phyloP scores from a whole-genome alignment of 1,140 invertebrate species.

The Drosophila azteca region DNA sequence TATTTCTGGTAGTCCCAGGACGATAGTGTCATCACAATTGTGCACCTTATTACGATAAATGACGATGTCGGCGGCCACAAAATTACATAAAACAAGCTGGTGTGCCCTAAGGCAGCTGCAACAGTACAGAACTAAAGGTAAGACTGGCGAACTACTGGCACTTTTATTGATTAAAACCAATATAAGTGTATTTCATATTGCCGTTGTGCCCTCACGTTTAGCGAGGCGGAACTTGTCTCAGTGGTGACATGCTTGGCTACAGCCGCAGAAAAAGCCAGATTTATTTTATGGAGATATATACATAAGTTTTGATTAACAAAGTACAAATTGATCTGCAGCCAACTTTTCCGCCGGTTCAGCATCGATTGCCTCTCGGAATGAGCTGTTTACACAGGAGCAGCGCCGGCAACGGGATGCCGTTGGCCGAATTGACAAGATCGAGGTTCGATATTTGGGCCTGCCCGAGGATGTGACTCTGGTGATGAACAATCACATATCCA shows the following conservation, averaged over 20 bases:
- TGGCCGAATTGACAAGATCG: slow-evolving; percentile 95
- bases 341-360: slow-evolving; percentile 23
- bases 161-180: slow-evolving; percentile 19
- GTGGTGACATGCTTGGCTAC: slow-evolving; percentile 7
- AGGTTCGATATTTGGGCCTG: slow-evolving; percentile 90
- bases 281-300: too few relatives aligned
- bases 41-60: background rate
- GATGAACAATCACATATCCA: slow-evolving; percentile 97
- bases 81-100: slow-evolving; percentile 64
- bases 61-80: slow-evolving; percentile 58
- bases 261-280: background rate
- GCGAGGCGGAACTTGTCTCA: slow-evolving; percentile 1
- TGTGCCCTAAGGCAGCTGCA: slow-evolving; percentile 49
- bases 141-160: background rate
- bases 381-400: slow-evolving; percentile 92
- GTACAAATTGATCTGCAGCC: slow-evolving; percentile 25
- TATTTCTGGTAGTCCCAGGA: background rate
- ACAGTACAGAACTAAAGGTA: slow-evolving; percentile 54
- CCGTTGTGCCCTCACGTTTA: slow-evolving; percentile 3
- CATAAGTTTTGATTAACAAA: too few relatives aligned
- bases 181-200: slow-evolving; percentile 50
- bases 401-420: slow-evolving; percentile 88
- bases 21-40: slow-evolving; percentile 4
- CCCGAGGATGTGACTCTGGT: slow-evolving; percentile 90
- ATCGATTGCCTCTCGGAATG: slow-evolving; percentile 85